Evolutionary conservation across 2,113 vertebrate species (phyloP).

Genomic region (Nibea albiflora): DNA sequence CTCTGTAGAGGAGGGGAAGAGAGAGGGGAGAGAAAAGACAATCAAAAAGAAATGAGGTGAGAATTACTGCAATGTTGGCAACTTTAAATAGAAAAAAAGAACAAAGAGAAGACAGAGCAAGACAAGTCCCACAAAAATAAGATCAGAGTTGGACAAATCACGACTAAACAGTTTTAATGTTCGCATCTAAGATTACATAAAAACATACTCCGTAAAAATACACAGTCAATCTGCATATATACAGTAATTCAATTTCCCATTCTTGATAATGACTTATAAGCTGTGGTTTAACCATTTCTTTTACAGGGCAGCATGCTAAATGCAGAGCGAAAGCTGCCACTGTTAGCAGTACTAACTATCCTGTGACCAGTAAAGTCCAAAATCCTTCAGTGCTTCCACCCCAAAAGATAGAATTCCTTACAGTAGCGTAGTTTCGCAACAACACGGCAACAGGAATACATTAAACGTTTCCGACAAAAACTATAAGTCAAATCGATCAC

Average conservation of each 20-base stretch:
- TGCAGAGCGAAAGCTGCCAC: background rate
- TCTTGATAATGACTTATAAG: background rate
- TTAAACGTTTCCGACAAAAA: background rate
- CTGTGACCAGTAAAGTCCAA: background rate
- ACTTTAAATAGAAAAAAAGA: background rate
- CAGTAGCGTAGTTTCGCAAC: conserved; percentile 6
- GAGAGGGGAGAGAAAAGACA: background rate
- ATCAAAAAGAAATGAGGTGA: background rate
- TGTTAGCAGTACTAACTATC: background rate
- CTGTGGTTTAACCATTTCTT: background rate
- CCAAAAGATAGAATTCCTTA: conserved; percentile 1
- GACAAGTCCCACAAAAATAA: background rate
- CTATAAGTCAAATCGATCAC: background rate
- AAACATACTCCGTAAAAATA: background rate
- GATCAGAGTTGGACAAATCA: background rate
- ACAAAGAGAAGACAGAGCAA: background rate
- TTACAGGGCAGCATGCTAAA: background rate
- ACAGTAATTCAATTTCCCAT: background rate
- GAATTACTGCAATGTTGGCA: background rate
- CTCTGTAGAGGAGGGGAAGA: conserved; percentile 75
- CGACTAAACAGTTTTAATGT: background rate
- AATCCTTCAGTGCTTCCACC: conserved; percentile 17
- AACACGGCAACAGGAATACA: background rate
- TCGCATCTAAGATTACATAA: background rate
- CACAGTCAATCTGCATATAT: background rate